A percentile compares a stretch with the other conserved stretches of the same genome.
phyloP scores from a whole-genome alignment of 2,113 vertebrate genomes.

The Chascanopsetta lugubris region DNA sequence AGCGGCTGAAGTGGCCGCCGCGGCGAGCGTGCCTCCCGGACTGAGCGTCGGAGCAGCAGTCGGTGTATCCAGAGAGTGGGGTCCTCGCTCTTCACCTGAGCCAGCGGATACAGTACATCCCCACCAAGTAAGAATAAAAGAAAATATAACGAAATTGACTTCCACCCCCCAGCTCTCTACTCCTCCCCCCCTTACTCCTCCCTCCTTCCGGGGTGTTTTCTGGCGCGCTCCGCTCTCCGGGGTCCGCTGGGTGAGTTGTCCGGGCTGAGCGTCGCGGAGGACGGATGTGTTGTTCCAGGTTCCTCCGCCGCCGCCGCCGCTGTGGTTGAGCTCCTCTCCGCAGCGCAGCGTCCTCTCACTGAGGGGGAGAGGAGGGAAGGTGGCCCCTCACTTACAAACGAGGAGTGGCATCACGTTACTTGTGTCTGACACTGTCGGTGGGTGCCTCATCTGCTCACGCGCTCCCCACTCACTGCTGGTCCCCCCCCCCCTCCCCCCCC shows the following conservation, averaged over 20 bases:
- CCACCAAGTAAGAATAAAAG: not conserved
- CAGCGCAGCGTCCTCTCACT: not conserved
- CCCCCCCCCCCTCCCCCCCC: no score
- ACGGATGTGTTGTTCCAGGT: not conserved
- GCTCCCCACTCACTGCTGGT: no score
- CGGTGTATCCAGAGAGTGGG: conserved; percentile 49
- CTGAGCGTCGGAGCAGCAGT: conserved; percentile 42
- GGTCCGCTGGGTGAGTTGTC: not conserved
- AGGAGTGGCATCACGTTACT: not conserved
- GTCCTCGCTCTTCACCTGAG: conserved; percentile 17
- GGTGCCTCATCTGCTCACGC: no score
- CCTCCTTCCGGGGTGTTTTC: no score
- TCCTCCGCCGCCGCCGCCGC: not conserved
- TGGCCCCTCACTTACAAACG: not conserved
- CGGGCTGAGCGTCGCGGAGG: not conserved
- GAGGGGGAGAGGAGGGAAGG: not conserved
- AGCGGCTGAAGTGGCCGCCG: conserved; percentile 8
- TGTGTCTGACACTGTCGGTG: no score
- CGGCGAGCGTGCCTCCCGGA: conserved; percentile 28
- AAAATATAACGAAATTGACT: not conserved
- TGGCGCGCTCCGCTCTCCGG: no score
- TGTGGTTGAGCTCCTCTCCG: no score
- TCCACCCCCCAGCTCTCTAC: not conserved
- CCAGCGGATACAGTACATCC: conserved; percentile 55
- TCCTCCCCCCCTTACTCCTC: conserved; percentile 3